Evolutionary conservation across 2,888 invertebrate species (phyloP), one percentile per base, ranked within the genome.

Genomic region (Chydorus sphaericus): DNA sequence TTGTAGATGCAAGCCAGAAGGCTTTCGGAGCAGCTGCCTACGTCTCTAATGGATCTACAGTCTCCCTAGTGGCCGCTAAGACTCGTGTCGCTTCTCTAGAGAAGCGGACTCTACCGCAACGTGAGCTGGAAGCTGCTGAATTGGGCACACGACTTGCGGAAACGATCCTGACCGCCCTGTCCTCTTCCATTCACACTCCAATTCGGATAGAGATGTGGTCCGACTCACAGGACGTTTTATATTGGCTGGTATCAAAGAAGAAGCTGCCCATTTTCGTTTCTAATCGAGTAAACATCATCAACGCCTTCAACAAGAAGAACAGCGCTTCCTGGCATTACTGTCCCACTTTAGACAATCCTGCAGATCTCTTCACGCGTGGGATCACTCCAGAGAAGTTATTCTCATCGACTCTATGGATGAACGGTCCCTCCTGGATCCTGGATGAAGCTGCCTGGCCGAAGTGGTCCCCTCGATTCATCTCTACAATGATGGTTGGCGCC

Each of bases 41-140:
- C 31, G 29, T 55, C 8, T 33, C 28, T 31, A 28, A 20, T 23
- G 11, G 14, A 11, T 29, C 26, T 30, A 30, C 29, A 16, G 31
- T 26, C 30, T 26, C 29, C 6, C 44, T 55, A 11, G 48, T 16
- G n/a, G 16, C 48, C 23, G 28, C 55, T 16, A 55, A 55, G 23
- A 29, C 55, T 5, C 44, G 48, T 31, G 48, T 55, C 10, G 55
- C 48, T 18, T 30, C 55, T 28, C 20, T 44, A 4, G 48, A 55
- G 48, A 23, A 44, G 10, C 48, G 29, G 14, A 55, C 48, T 16
- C n/a, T 55, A 44, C 55, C 55, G 14, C 48, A 55, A 48, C 55
- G 44, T 5, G 48, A 55, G 20, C 55, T 55, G 18, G 11, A 23
- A 26, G 37, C 55, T 18, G 55, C 55, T 18, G n/a, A 48, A 11